These are phyloP conservation scores for Tragelaphus buxtoni DNA, from an alignment of 2,113 vertebrate species.

Conservation along the genomic window DNA sequence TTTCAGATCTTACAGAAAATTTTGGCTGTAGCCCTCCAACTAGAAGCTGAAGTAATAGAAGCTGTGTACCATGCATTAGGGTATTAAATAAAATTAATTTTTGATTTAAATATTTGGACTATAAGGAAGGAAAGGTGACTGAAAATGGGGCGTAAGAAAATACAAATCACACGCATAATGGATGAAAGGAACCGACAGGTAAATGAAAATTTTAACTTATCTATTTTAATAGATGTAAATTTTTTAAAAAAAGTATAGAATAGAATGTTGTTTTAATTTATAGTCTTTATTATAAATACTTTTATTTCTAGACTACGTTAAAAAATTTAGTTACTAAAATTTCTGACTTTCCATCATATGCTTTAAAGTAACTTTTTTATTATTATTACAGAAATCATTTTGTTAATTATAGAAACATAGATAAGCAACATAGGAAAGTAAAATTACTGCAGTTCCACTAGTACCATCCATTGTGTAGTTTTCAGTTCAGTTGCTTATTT, in stretches of 20 bases:
- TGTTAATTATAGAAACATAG: background rate
- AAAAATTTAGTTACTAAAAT: background rate
- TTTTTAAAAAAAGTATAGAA: background rate
- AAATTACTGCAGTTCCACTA: background rate
- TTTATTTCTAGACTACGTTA: background rate
- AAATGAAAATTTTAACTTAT: slow-evolving; percentile 55
- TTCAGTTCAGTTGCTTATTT: background rate
- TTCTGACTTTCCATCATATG: background rate
- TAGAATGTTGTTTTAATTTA: background rate
- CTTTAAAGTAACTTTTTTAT: slow-evolving; percentile 3
- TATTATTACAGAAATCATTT: background rate
- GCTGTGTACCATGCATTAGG: slow-evolving; percentile 92
- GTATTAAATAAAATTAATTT: slow-evolving; percentile 82
- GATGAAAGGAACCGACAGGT: slow-evolving; percentile 99
- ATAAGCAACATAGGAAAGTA: background rate
- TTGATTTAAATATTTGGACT: slow-evolving; percentile 88
- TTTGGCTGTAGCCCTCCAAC: slow-evolving; percentile 61
- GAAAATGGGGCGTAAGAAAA: slow-evolving; percentile 99
- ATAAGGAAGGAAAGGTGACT: slow-evolving; percentile 84
- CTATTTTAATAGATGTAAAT: background rate
- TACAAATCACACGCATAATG: slow-evolving; percentile 99
- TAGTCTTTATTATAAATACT: background rate
- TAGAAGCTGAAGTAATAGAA: slow-evolving; percentile 77
- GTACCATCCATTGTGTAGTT: background rate
- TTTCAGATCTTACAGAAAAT: slow-evolving; percentile 76